Evolutionary conservation across 2,113 vertebrate genomes (phyloP).

Genomic region (Apus apus): DNA sequence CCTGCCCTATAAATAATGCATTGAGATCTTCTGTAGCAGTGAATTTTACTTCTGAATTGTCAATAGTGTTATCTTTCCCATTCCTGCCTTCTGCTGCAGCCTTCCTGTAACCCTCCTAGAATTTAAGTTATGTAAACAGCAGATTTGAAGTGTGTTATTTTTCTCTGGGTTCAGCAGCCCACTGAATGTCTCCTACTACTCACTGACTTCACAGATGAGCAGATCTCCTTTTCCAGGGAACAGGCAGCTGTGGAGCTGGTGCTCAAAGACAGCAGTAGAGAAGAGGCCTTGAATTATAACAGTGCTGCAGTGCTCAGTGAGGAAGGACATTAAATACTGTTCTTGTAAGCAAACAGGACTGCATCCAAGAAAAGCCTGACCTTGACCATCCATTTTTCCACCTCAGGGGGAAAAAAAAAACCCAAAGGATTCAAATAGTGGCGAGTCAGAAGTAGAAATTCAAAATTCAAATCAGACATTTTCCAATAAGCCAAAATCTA

Average conservation of each 20-base stretch:
- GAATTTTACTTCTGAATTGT: constrained; percentile 10
- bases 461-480: not conserved
- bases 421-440: not conserved
- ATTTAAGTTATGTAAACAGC: not conserved
- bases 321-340: not conserved
- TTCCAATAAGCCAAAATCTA: not conserved
- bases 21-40: not conserved
- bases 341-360: not conserved
- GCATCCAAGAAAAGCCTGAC: not conserved
- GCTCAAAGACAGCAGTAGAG: not conserved
- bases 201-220: not conserved
- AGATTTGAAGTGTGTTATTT: not conserved
- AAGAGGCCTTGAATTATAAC: not conserved
- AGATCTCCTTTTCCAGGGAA: not conserved
- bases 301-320: not conserved
- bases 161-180: not conserved
- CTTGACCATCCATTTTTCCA: not conserved
- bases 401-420: not conserved
- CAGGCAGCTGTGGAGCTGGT: not conserved
- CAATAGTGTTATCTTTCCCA: not conserved
- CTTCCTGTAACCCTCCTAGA: not conserved
- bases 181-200: not conserved
- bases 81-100: constrained; percentile 20
- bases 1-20: constrained; percentile 54
- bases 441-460: not conserved